Evolutionary conservation across 1,140 invertebrate species (phyloP), one percentile per base, ranked within the genome.

Genomic region (Oedothorax gibbosus): DNA sequence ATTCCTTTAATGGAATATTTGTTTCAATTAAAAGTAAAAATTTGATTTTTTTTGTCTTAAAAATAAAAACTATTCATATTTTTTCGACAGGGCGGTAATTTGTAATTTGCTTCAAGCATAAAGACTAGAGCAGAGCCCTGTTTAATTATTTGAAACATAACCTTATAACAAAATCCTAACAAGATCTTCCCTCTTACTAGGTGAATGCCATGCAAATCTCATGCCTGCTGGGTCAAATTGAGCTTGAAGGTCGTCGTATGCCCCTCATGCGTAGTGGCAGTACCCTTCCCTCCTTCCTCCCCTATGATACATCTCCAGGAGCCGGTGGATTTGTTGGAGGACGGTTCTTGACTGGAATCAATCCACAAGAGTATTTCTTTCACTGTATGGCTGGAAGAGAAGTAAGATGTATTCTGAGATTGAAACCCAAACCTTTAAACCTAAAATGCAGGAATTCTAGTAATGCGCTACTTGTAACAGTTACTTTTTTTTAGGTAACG

Each of bases 381-480:
- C 98, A 99, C 93, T 99, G 98, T 89, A 99, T 99, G 98, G 99
- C 99, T 75, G 99, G 99, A 86, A 93, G 99, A 90, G 99, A 99
- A 93, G 94, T 94, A 89, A 87, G 69, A 53, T 10, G 51, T 15
- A 65, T 60, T 60, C 9, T 60, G n/a, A 60, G n/a, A 60, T 12
- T 60, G 1, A 60, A 60, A n/a, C 6, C 11, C n/a, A 14, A 60
- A 60, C 6, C 11, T 14, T 14, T 12, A 14, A 60, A 60, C 57
- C n/a, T 2, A 3, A 7, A 7, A 60, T 60, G n/a, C 15, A 57
- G 56, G 56, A 57, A 9, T 57, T 57, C 15, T 57, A 11, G 10
- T 57, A 11, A 15, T 57, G 15, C 10, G 15, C 2, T 15, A 57
- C 15, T 11, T 10, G 10, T 11, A 57, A 57, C 56, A 57, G 56